Evolutionary conservation across 2,888 invertebrate species (phyloP), one percentile per base, ranked within the genome.

Genomic region (Alcis repandata): DNA sequence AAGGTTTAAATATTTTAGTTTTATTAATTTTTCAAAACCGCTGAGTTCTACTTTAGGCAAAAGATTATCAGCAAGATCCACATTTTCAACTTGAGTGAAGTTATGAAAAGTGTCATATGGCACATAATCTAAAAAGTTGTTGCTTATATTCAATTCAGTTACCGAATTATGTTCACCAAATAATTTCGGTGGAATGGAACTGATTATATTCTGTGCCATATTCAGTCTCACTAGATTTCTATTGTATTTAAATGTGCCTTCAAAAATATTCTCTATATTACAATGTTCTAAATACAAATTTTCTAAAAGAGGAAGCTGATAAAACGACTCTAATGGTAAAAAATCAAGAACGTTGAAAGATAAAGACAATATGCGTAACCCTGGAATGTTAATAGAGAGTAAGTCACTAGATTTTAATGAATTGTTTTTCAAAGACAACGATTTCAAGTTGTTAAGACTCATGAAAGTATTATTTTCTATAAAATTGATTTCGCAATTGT

Each of bases 301-400:
- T 85, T 97, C 97, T 75, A 98, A 91, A 1, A 97, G 96, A 9
- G 97, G 97, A 67, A 98, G 89, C 52, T 96, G 96, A 73, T 95
- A 95, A 73, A 98, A 94, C 27, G 97, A 95, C 62, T 95, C 94
- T 2, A 94, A 92, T 69, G 95, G 95, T 67, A 97, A 94, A 78
- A 95, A 95, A 73, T 95, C 96, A 69, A 98, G 95, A 83, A 97
- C 96, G 85, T 98, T 98, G 74, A 95, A 94, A 3, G 97, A 97
- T 48, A 97, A 89, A 74, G 95, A 95, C 61, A 98, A 91, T 32
- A 95, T 95, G 72, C 97, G 94, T 72, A 98, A 87, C 17, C 97
- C 97, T 2, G 97, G 95, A 70, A 97, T 95, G 79, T 97, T 96
- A 52, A 97, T 91, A 67, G 95, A 95, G 62, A 95, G 93, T 57